Base-by-base conservation (phyloP, 2,888 invertebrate genomes). In the Cataglyphis cursor region DNA sequence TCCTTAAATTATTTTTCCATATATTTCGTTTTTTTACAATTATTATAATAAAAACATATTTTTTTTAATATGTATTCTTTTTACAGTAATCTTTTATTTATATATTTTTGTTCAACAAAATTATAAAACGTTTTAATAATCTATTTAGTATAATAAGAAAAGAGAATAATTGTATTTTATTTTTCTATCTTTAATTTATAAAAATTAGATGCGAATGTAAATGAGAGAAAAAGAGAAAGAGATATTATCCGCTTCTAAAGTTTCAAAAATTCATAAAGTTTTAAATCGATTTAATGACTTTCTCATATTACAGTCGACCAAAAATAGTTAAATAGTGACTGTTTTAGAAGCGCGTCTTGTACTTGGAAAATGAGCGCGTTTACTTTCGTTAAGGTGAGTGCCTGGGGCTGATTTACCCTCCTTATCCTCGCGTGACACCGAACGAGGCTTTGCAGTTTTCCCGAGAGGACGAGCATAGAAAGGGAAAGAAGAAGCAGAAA, bases 361-460 rank as follows among this genome's bases (percentile, higher is more conserved):
- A 90, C 88, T 90, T 82, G 75, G 86, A 81, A 87, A 91, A 90
- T 87, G 91, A 87, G 88, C 87, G 84, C 91, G 86, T 91, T 91
- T 91, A 90, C 91, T 91, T 87, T 91, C 85, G 89, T 91, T 91
- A 91, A 91, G 89, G 87, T 84, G 87, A 91, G 85, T 87, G 86
- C 87, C 87, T 87, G 83, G 84, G 84, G 85, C 85, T 87, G 89
- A 91, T 91, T 90, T 89, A 89, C 87, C 89, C 89, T 85, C 87
- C 87, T 89, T 88, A 88, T 83, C 81, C 72, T 86, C 81, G 80
- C 85, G 70, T 81, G 88, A 88, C 90, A 89, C 75, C 72, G 74
- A 73, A 31, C 82, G 68, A 64, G 70, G 24, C 64, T 82, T 59
- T 21, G 64, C 59, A 64, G 61, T 80, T 89, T 83, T 81, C 89